Conservation (phyloP, 2,888 invertebrate genomes). For the Fragum sueziense region DNA sequence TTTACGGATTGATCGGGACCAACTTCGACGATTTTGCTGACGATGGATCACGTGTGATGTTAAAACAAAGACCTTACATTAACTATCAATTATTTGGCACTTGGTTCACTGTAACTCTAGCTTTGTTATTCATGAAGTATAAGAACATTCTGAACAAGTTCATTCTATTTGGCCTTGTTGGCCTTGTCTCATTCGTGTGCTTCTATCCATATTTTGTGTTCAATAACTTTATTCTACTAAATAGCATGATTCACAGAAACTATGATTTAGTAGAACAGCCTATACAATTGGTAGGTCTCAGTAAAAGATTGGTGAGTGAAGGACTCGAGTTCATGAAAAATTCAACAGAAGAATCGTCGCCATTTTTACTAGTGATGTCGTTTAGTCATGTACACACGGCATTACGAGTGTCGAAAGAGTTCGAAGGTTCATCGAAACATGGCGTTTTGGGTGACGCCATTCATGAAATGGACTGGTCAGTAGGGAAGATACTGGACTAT, state of each 20-base stretch:
- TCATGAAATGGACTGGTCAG: conserved; percentile 84
- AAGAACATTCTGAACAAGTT: conserved; percentile 29
- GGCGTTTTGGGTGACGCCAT: conserved; percentile 84
- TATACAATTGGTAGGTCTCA: conserved; percentile 81
- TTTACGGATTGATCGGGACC: conserved; percentile 81
- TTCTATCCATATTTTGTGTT: conserved; percentile 44
- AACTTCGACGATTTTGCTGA: conserved; percentile 77
- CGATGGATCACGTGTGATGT: conserved; percentile 56
- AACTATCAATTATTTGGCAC: conserved; percentile 39
- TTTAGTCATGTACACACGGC: conserved; percentile 88
- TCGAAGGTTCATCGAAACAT: conserved; percentile 78
- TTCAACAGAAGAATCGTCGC: conserved; percentile 66
- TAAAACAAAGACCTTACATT: conserved; percentile 43
- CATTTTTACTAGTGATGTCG: conserved; percentile 83
- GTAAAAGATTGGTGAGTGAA: conserved; percentile 72
- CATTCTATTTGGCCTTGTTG: conserved; percentile 30
- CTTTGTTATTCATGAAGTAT: conserved; percentile 46
- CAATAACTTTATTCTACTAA: conserved; percentile 67
- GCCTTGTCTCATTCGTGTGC: conserved; percentile 33
- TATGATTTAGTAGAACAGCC: conserved; percentile 83
- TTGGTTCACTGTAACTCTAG: conserved; percentile 38
- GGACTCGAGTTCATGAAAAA: conserved; percentile 72
- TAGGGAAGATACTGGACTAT: conserved; percentile 82
- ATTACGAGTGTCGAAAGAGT: conserved; percentile 85
- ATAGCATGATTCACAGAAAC: conserved; percentile 79